phyloP scores from a whole-genome alignment of 1,140 invertebrate genomes.

The Ericerus pela region DNA sequence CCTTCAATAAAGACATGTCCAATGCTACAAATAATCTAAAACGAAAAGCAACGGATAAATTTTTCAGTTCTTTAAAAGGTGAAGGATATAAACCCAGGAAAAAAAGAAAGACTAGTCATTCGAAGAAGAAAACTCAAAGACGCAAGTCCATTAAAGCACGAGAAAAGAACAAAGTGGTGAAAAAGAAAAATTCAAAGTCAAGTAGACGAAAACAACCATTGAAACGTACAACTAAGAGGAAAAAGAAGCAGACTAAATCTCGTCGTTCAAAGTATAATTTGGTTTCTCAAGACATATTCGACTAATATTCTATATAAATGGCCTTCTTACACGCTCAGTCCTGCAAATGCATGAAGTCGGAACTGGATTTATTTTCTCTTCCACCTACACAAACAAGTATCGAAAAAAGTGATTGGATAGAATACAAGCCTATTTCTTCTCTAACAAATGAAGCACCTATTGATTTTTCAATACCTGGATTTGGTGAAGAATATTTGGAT shows the following conservation, averaged over 20 bases:
- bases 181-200: background rate
- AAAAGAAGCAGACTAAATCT: background rate
- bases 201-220: constrained; percentile 9
- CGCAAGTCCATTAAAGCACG: background rate
- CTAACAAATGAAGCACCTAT: constrained; percentile 29
- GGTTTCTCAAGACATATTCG: background rate
- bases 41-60: constrained; percentile 24
- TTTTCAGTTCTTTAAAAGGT: constrained; percentile 20
- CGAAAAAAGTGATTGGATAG: constrained; percentile 26
- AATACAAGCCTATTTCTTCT: constrained; percentile 32
- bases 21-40: constrained; percentile 25
- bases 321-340: constrained; percentile 21
- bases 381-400: constrained; percentile 32
- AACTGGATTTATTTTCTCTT: constrained; percentile 33
- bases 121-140: background rate
- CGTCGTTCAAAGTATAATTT: background rate
- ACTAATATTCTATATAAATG: constrained; percentile 21
- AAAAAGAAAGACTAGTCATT: constrained; percentile 11
- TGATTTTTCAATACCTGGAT: constrained; percentile 30
- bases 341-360: constrained; percentile 27
- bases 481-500: constrained; percentile 30
- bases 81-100: constrained; percentile 7
- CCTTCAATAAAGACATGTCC: constrained; percentile 21
- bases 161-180: constrained; percentile 17
- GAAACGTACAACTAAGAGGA: constrained; percentile 6